phyloP scores from a whole-genome alignment of 1,140 invertebrate genomes.

The Marisa cornuarietis region DNA sequence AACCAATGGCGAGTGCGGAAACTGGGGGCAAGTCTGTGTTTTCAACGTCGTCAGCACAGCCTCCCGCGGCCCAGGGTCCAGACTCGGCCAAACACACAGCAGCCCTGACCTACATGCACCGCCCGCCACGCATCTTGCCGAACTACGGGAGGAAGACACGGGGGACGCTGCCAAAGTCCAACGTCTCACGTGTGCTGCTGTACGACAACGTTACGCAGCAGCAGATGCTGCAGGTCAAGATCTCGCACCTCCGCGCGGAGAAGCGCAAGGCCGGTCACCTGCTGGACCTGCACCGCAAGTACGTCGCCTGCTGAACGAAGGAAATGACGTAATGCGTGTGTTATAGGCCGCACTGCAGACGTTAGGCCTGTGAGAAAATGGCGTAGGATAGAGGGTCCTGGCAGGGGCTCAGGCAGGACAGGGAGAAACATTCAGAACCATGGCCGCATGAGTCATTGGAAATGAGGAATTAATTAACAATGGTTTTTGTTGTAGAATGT shows the following conservation, averaged over 20 bases:
- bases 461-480: no score
- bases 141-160: constrained; percentile 54
- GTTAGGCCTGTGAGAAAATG: no score
- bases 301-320: no score
- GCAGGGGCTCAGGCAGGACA: no score
- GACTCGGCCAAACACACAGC: neutral
- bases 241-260: constrained; percentile 46
- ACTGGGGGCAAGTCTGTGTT: no score
- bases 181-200: constrained; percentile 54
- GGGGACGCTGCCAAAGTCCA: constrained; percentile 49
- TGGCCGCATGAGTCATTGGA: no score
- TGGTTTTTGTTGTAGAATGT: no score
- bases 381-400: no score
- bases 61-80: neutral
- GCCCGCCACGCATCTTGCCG: constrained; percentile 55
- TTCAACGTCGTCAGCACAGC: neutral
- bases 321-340: no score
- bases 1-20: no score
- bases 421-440: no score
- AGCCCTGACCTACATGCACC: constrained; percentile 54
- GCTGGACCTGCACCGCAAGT: constrained; percentile 47
- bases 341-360: no score
- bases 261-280: constrained; percentile 41
- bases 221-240: constrained; percentile 54
- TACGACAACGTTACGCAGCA: constrained; percentile 61